Evolutionary conservation across 2,113 vertebrate genomes (phyloP), one percentile per base, ranked within the genome.

Genomic region (Xyrauchen texanus): DNA sequence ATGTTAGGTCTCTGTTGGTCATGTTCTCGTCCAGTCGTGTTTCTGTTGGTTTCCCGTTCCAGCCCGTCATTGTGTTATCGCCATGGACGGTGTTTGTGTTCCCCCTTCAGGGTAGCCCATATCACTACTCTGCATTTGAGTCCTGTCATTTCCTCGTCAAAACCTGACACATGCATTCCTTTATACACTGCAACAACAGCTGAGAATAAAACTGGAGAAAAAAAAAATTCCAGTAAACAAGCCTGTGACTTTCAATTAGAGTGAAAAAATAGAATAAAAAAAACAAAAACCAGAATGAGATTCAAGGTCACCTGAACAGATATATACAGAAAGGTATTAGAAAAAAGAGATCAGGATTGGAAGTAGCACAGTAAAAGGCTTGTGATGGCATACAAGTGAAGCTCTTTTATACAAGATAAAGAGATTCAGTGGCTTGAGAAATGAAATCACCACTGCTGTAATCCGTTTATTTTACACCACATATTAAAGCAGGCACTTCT

Each of bases 401-500:
- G 49, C 73, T 76, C 49, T 65, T 65, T 76, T 52, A 45, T 12
- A 16, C 71, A 11, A 7, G 34, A 15, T 76, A 45, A 76, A 76
- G 62, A 76, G 49, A 62, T 52, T 63, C 58, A 74, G 7, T 52
- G 72, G 16, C 47, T 52, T 52, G 11, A 65, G 47, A 44, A 65
- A 65, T 76, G 60, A 64, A 64, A 64, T 64, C 61, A 42, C 60
- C 73, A 65, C 16, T 11, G 21, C 62, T 65, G 73, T 76, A 55
- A 76, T 53, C 47, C 9, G 12, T 65, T 65, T 76, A 64, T 65
- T 76, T 47, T 65, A 55, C 62, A 55, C 9, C 34, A 76, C 62
- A 65, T 65, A 75, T 75, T 55, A 55, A 76, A 76, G 49, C 47
- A 45, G 21, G 12, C 62, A 55, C 49, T 76, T 76, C 65, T 65